phyloP scores from a whole-genome alignment of 2,888 invertebrate genomes.

The Agrochola circellaris region DNA sequence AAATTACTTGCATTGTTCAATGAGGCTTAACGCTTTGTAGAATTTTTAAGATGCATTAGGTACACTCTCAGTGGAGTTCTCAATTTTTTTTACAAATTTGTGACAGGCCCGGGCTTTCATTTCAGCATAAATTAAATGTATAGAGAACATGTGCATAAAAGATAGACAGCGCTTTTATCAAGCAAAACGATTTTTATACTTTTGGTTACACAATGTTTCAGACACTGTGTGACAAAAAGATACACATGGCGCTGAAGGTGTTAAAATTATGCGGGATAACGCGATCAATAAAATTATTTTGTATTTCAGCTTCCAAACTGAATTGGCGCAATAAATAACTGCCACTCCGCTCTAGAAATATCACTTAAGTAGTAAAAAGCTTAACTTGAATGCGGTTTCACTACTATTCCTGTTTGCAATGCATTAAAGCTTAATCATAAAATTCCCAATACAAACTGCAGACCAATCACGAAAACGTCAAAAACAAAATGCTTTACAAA shows the following conservation, averaged over 20 bases:
- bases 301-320: not conserved
- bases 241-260: no score
- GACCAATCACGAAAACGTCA: slow-evolving; percentile 1
- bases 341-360: not conserved
- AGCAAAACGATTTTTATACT: no score
- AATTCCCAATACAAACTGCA: slow-evolving; percentile 7
- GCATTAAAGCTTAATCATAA: not conserved
- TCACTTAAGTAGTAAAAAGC: not conserved
- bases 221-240: no score
- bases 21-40: no score
- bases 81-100: no score
- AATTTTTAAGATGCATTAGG: no score
- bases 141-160: no score
- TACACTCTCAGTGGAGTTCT: no score
- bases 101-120: no score
- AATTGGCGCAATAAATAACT: not conserved
- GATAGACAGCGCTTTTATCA: no score
- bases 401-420: not conserved
- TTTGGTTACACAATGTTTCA: no score
- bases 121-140: no score
- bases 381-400: not conserved
- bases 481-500: slow-evolving; percentile 4
- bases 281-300: not conserved
- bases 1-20: not conserved
- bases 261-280: not conserved